Percentiles rank a stretch among this genome's conserved stretches.
Conservation (phyloP, 37 sponge, comb jelly and placozoan species). For the Cliona cf. orientalis region DNA sequence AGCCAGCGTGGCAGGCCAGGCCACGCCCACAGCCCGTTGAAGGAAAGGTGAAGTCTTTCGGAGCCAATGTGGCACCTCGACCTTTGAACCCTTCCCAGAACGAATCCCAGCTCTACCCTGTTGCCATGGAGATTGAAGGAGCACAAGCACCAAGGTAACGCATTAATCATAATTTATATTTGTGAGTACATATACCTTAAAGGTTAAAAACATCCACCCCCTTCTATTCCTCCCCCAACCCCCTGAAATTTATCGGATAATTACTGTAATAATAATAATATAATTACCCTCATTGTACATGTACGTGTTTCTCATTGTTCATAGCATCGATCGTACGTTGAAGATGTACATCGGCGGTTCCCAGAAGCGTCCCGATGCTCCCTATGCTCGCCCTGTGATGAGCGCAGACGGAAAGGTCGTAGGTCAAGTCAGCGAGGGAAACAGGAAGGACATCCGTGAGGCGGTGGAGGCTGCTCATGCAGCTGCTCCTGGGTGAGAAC, state of each 20-base stretch:
- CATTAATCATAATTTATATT: background rate
- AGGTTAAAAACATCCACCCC: background rate
- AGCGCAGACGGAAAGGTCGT: conserved; percentile 71
- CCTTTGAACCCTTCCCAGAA: conserved; percentile 89
- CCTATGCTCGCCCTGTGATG: conserved; percentile 79
- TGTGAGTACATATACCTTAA: background rate
- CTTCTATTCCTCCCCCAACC: background rate
- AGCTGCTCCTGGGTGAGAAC: conserved; percentile 89
- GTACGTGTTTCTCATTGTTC: background rate
- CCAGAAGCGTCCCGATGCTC: conserved; percentile 94
- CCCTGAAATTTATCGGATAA: too few relatives aligned
- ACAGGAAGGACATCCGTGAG: conserved; percentile 96
- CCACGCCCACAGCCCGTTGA: conserved; percentile 68
- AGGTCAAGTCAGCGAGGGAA: conserved; percentile 94
- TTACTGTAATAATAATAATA: too few relatives aligned
- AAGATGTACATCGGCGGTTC: conserved; percentile 97
- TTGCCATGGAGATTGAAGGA: conserved; percentile 49
- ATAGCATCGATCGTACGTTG: conserved; percentile 88
- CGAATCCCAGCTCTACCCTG: conserved; percentile 66
- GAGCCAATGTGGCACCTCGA: conserved; percentile 78
- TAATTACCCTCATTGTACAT: background rate
- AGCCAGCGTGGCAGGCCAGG: conserved; percentile 83
- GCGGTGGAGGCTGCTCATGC: conserved; percentile 97
- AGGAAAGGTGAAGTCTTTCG: conserved; percentile 71
- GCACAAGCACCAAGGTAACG: conserved; percentile 70